Evolutionary conservation across 2,888 invertebrate genomes (phyloP).

Genomic region (Orchestes rusci): DNA sequence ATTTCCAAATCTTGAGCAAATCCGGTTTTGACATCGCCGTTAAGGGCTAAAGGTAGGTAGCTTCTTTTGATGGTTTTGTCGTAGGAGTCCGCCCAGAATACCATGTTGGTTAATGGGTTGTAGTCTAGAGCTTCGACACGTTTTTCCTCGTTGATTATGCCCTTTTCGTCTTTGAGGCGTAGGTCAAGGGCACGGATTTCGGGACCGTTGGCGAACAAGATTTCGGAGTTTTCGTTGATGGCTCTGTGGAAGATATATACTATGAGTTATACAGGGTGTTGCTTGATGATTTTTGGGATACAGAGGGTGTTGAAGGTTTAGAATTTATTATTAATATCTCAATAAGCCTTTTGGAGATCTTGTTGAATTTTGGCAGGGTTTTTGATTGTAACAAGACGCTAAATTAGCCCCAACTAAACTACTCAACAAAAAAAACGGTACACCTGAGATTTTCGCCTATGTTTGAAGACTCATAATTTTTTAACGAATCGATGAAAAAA

Average conservation of each 20-base stretch:
- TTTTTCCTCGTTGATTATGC: conserved; percentile 77
- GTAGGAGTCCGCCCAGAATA: conserved; percentile 95
- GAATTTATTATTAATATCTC: too few species aligned
- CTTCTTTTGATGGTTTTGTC: conserved; percentile 87
- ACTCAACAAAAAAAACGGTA: too few species aligned
- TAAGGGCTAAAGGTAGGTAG: conserved; percentile 73
- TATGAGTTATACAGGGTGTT: neutral
- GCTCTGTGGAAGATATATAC: conserved; percentile 36
- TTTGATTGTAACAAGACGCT: too few species aligned
- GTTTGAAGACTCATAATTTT: too few species aligned
- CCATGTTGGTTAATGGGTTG: conserved; percentile 72
- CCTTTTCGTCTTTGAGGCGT: conserved; percentile 59
- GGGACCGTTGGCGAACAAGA: conserved; percentile 75
- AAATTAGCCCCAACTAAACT: too few species aligned
- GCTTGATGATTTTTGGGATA: neutral
- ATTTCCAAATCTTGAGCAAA: conserved; percentile 82
- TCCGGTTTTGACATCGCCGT: conserved; percentile 72
- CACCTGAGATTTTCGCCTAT: too few species aligned
- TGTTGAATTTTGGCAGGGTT: too few species aligned
- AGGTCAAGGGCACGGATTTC: conserved; percentile 68
- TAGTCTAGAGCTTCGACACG: conserved; percentile 89
- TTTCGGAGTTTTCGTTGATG: conserved; percentile 55
- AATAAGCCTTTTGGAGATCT: too few species aligned
- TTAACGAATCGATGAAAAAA: too few species aligned
- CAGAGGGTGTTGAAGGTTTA: too few species aligned